Percentiles rank a stretch among this genome's conserved stretches.
Evolutionary conservation across 53 echinoderm and acorn worm species (phyloP).

Genomic region (Echinarachnius parma): DNA sequence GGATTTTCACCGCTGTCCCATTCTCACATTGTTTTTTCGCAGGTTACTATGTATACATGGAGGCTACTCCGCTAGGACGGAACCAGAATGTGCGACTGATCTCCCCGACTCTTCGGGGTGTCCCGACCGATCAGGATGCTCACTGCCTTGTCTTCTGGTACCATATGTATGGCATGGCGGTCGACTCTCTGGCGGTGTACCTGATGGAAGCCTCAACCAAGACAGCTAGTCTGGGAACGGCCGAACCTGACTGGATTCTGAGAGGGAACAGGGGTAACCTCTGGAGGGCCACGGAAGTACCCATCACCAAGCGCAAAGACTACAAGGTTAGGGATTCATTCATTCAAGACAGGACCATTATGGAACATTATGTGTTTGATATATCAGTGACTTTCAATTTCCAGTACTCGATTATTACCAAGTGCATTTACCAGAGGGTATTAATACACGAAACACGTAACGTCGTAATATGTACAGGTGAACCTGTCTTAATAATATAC

Average conservation of each 20-base stretch:
- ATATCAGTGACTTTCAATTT: too few species aligned
- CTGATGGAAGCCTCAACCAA: constrained; percentile 22
- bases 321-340: too few species aligned
- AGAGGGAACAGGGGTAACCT: constrained; percentile 37
- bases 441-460: too few species aligned
- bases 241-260: constrained; percentile 25
- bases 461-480: too few species aligned
- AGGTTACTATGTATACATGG: constrained; percentile 40
- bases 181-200: constrained; percentile 77
- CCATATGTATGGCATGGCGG: constrained; percentile 75
- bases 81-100: constrained; percentile 29
- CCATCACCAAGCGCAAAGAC: constrained; percentile 9
- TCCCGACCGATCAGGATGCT: constrained; percentile 24
- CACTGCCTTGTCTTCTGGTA: constrained; percentile 76
- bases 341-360: too few species aligned
- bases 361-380: too few species aligned
- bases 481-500: too few species aligned
- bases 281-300: constrained; percentile 31
- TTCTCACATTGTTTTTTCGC: not conserved
- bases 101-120: constrained; percentile 20
- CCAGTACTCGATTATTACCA: too few species aligned
- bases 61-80: constrained; percentile 34
- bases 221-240: not conserved
- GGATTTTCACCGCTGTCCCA: too few species aligned
- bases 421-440: too few species aligned